These are phyloP conservation scores for Trematomus loennbergii DNA, from an alignment of 2,113 vertebrate genomes.

Conservation along the genomic window DNA sequence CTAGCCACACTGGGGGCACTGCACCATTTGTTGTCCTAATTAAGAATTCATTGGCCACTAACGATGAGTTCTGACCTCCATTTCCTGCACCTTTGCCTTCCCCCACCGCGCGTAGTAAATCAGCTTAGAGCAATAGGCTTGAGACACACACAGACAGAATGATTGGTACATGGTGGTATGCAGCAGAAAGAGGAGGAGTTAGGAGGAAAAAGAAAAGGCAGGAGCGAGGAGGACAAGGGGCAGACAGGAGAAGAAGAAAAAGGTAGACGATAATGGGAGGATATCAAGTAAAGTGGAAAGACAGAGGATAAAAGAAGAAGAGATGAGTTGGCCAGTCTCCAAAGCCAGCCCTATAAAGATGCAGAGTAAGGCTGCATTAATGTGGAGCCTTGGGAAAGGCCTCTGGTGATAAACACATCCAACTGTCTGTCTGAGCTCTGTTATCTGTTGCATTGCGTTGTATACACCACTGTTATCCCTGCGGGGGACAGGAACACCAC, in stretches of 20 bases:
- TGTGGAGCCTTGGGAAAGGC: constrained; percentile 59
- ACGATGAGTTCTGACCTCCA: constrained; percentile 81
- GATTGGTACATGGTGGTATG: constrained; percentile 44
- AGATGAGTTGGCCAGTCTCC: constrained; percentile 48
- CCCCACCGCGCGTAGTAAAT: constrained; percentile 61
- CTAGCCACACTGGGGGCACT: constrained; percentile 68
- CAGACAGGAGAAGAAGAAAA: background rate
- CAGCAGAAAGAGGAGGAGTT: constrained; percentile 32
- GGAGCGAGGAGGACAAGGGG: background rate
- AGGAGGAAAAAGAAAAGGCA: constrained; percentile 3
- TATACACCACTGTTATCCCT: constrained; percentile 58
- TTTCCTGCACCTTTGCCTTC: constrained; percentile 70
- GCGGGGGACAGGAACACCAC: constrained; percentile 58
- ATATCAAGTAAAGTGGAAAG: background rate
- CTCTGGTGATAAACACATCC: constrained; percentile 67
- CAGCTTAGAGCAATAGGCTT: constrained; percentile 59
- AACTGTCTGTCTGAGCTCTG: constrained; percentile 55
- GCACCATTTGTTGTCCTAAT: constrained; percentile 84
- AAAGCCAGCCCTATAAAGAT: constrained; percentile 50
- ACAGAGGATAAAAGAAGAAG: constrained; percentile 1
- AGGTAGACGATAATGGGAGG: background rate
- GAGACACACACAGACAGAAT: constrained; percentile 20
- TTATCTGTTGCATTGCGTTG: constrained; percentile 57
- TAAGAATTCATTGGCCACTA: constrained; percentile 84
- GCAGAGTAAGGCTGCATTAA: constrained; percentile 58